A percentile compares a stretch with the other conserved stretches of the same genome.
phyloP scores from a whole-genome alignment of 2,113 vertebrate species.

The Mesoclemmys tuberculata region DNA sequence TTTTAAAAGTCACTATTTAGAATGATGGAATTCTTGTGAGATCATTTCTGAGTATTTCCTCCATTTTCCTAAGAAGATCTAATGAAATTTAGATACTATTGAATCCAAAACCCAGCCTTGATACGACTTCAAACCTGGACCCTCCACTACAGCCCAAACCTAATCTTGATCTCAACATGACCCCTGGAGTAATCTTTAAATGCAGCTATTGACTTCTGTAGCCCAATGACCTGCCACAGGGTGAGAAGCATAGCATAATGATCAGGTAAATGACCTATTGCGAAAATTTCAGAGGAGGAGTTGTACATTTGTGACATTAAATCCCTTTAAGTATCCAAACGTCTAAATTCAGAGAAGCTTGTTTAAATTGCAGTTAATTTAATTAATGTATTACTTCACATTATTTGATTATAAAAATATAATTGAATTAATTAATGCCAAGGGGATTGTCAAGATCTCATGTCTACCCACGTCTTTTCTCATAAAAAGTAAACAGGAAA shows the following conservation, averaged over 20 bases:
- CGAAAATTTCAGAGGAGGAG: not conserved
- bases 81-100: not conserved
- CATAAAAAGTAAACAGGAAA: not conserved
- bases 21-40: too few species aligned
- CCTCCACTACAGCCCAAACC: not conserved
- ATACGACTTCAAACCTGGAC: not conserved
- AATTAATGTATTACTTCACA: not conserved
- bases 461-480: not conserved
- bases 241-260: not conserved
- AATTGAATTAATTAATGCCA: not conserved
- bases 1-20: too few species aligned
- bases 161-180: not conserved
- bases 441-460: not conserved
- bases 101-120: not conserved
- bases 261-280: not conserved
- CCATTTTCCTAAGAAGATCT: too few species aligned
- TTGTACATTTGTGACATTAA: not conserved
- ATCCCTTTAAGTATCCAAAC: not conserved
- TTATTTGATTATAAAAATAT: not conserved
- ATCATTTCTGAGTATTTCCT: too few species aligned
- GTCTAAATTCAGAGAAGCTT: not conserved
- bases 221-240: too few species aligned
- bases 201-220: not conserved
- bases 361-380: not conserved
- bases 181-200: accelerated